Conservation (phyloP, 2,113 vertebrate species). For the Leptosomus discolor region DNA sequence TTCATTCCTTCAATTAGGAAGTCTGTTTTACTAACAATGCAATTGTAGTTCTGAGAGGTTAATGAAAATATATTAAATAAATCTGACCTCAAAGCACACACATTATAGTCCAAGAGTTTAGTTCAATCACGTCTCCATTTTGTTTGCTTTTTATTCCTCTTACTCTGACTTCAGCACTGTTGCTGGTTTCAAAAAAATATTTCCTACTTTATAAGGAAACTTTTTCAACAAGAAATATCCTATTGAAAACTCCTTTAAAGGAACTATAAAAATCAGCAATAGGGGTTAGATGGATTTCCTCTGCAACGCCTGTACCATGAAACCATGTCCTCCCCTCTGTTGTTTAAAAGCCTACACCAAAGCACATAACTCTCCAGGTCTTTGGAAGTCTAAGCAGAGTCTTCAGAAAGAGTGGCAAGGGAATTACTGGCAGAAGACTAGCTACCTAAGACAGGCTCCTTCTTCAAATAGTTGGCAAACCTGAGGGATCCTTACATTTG, state of each 20-base stretch:
- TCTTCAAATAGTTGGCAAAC: not conserved
- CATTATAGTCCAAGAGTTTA: not conserved
- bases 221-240: not conserved
- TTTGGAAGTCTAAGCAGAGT: not conserved
- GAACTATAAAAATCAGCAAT: not conserved
- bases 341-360: not conserved
- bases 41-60: not conserved
- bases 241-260: not conserved
- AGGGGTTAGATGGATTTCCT: not conserved
- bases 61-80: not conserved
- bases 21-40: not conserved
- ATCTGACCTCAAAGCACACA: not conserved
- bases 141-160: not conserved
- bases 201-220: not conserved
- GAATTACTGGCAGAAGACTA: not conserved
- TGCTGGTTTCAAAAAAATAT: not conserved
- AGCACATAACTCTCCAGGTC: not conserved
- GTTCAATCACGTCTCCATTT: not conserved
- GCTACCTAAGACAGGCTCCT: not conserved
- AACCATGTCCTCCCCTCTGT: not conserved
- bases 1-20: not conserved
- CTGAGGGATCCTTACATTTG: not conserved
- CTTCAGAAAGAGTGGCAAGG: not conserved
- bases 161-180: not conserved
- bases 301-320: not conserved